These are phyloP conservation scores for Struthidea cinerea DNA, from an alignment of 2,113 vertebrate species.

Conservation along the genomic window DNA sequence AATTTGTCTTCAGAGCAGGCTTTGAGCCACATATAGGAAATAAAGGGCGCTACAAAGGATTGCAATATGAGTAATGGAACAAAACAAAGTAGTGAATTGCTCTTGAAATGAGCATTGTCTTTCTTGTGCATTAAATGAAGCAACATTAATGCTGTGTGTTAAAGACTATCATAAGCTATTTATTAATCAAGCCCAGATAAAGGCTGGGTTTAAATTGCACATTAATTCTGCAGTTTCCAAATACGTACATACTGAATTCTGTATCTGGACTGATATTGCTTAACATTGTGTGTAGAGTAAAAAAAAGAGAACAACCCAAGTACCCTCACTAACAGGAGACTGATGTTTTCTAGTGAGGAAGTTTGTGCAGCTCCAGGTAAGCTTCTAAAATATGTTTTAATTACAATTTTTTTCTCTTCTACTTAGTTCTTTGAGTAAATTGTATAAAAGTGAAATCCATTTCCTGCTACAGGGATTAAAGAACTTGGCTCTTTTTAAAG, in stretches of 20 bases:
- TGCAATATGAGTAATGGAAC: neutral
- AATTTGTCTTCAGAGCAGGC: neutral
- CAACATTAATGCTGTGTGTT: neutral
- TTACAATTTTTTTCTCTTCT: neutral
- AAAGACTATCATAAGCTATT: neutral
- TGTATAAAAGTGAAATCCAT: neutral
- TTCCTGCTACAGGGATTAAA: neutral
- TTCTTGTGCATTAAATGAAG: neutral
- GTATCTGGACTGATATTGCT: neutral
- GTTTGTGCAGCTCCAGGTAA: neutral
- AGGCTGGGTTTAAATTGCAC: neutral
- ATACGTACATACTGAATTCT: neutral
- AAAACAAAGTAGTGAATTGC: neutral
- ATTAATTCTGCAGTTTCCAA: neutral
- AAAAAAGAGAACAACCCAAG: neutral
- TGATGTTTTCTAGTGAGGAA: neutral
- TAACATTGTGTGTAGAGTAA: rapidly evolving
- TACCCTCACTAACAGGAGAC: neutral
- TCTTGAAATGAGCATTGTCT: neutral
- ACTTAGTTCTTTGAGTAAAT: neutral
- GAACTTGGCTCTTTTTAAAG: neutral
- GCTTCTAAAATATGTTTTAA: neutral
- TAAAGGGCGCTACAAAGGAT: neutral
- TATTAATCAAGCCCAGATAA: neutral
- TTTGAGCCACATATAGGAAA: neutral